Base-by-base conservation (phyloP, 92 coral and sea anemone genomes). In the Epizoanthus stellaris region DNA sequence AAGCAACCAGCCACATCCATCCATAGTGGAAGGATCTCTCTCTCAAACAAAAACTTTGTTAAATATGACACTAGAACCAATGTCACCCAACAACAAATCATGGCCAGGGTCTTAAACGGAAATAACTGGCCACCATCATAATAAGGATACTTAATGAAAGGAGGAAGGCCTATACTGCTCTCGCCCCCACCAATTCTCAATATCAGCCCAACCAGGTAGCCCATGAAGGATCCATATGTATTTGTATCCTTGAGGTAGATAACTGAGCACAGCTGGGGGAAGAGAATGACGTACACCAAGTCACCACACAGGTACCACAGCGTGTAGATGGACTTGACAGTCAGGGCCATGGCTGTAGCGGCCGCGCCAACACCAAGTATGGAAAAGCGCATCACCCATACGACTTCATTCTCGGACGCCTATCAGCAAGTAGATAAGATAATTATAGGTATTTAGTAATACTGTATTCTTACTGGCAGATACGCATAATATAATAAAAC, bases 241-340 rank as follows among this genome's bases (percentile, higher is more conserved):
- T 95, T 95, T 70, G 90, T 87, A 15, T 88, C 91, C 20, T 90
- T 72, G 15, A 94, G 53, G 77, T 94, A 95, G 62, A 95, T 87
- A 82, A 95, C 95, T 61, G 93, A 90, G 69, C 91, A 85, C 66
- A 96, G 95, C 81, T 96, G 98, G 2, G 98, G 98, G 85, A 96
- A 96, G 38, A 96, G 91, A 81, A 94, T 90, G 21, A 93, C 98
- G 90, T 94, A 94, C 10, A 96, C 98, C 86, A 96, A 76, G 85
- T 94, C 98, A 21, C 95, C 90, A 75, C 98, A 94, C 80, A 96
- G 82, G 52, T 84, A 91, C 88, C 91, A 96, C 76, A 96, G 87
- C 60, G 91, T 71, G 93, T 95, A 93, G 81, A 96, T 89, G 57
- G 98, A 96, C 45, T 80, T 36, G 68, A 96, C 98, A 0, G 90